These are phyloP conservation scores for Pterostichus madidus DNA, from an alignment of 2,888 invertebrate species.

Conservation along the genomic window DNA sequence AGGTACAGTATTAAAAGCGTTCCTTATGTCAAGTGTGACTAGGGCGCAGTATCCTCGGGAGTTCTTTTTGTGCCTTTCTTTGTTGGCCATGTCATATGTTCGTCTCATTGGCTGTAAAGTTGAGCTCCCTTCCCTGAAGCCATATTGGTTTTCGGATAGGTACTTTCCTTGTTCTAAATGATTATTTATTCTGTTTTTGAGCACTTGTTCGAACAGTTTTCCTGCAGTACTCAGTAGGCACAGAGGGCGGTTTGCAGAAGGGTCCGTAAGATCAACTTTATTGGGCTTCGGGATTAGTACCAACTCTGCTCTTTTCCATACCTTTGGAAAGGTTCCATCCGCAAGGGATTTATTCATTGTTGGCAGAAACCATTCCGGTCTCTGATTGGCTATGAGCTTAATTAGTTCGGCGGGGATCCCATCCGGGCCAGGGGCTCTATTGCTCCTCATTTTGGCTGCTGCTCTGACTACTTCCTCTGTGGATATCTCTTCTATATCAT, in stretches of 20 bases:
- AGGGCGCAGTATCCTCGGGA: no score
- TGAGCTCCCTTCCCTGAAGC: neutral
- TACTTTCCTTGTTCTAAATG: no score
- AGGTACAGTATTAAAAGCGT: no score
- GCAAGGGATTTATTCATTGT: neutral
- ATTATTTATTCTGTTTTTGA: neutral
- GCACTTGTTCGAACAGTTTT: neutral
- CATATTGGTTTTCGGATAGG: neutral
- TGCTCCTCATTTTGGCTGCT: neutral
- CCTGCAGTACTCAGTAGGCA: neutral
- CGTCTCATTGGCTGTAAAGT: no score
- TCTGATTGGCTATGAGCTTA: neutral
- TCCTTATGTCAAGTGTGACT: no score
- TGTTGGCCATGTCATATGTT: no score
- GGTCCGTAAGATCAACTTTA: neutral
- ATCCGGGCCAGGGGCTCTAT: conserved; percentile 10
- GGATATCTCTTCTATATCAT: no score
- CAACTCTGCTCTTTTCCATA: conserved; percentile 13
- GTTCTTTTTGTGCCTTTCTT: no score
- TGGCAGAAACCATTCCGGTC: neutral
- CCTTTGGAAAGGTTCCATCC: neutral
- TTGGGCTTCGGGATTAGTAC: conserved; percentile 3
- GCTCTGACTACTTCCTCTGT: neutral
- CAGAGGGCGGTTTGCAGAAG: neutral
- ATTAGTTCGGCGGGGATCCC: conserved; percentile 4